Conservation (phyloP, 2,888 invertebrate genomes). For the Rhamphomyia laevipes region DNA sequence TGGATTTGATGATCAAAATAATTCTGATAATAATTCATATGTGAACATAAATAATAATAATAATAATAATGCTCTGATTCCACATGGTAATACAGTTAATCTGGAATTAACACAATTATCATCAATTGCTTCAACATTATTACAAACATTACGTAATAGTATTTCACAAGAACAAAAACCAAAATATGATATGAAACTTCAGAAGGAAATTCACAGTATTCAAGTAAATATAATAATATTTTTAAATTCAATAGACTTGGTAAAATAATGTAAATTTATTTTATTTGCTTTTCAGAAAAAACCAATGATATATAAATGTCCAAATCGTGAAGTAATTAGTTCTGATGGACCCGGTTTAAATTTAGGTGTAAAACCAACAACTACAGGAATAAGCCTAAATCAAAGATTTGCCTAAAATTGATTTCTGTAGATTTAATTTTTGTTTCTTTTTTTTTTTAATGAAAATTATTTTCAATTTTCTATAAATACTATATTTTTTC, state of each 20-base stretch:
- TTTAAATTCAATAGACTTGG: not conserved
- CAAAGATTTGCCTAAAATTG: slow-evolving; percentile 23
- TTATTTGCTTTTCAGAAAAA: slow-evolving; percentile 20
- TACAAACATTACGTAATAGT: not conserved
- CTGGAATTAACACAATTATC: too few species aligned
- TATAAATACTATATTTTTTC: too few species aligned
- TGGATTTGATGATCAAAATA: too few species aligned
- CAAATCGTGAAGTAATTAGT: slow-evolving; percentile 23
- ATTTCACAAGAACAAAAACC: slow-evolving; percentile 15
- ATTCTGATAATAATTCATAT: too few species aligned
- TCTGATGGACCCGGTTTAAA: slow-evolving; percentile 24
- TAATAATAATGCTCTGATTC: too few species aligned
- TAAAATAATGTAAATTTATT: not conserved
- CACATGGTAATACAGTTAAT: too few species aligned
- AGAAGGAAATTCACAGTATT: slow-evolving; percentile 23
- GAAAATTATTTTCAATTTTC: too few species aligned
- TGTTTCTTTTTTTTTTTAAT: too few species aligned
- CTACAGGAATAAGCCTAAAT: slow-evolving; percentile 23
- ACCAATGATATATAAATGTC: slow-evolving; percentile 22
- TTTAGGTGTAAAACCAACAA: slow-evolving; percentile 18
- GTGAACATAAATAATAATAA: too few species aligned
- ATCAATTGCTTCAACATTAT: too few species aligned
- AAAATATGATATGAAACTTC: slow-evolving; percentile 22
- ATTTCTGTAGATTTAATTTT: too few species aligned
- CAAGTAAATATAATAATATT: slow-evolving; percentile 25